Conservation (phyloP, 2,888 invertebrate genomes). For the Pseudanteris insignis region DNA sequence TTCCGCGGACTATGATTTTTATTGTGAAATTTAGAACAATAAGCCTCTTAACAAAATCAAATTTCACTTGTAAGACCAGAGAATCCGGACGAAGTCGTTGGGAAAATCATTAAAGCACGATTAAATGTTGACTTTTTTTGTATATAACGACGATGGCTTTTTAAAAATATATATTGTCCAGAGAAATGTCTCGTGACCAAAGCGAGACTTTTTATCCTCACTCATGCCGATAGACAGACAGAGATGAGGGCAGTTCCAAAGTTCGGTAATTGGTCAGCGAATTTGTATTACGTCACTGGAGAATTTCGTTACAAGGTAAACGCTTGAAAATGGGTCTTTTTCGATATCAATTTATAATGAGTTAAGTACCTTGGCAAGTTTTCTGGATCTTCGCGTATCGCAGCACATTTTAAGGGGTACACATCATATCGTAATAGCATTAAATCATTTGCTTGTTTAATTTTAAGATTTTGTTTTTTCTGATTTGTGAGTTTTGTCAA, state of each 20-base stretch:
- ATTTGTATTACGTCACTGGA: slow-evolving; percentile 39
- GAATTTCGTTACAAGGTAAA: slow-evolving; percentile 36
- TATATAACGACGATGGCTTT: too few species aligned
- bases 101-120: too few species aligned
- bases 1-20: too few species aligned
- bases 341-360: slow-evolving; percentile 37
- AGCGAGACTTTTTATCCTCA: slow-evolving; percentile 15
- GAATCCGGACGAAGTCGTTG: too few species aligned
- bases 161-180: too few species aligned
- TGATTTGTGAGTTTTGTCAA: background rate
- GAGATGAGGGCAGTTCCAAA: slow-evolving; percentile 34
- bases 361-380: slow-evolving; percentile 5
- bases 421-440: too few species aligned
- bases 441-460: background rate
- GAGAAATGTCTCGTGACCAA: too few species aligned
- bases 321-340: slow-evolving; percentile 25
- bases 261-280: slow-evolving; percentile 43
- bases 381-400: background rate
- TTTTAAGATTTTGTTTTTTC: background rate
- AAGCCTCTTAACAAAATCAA: too few species aligned
- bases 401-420: background rate
- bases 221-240: slow-evolving; percentile 24
- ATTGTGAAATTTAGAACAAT: too few species aligned
- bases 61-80: too few species aligned
- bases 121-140: too few species aligned